Evolutionary conservation across 2,113 vertebrate species (phyloP).

Genomic region (Lycaon pictus): DNA sequence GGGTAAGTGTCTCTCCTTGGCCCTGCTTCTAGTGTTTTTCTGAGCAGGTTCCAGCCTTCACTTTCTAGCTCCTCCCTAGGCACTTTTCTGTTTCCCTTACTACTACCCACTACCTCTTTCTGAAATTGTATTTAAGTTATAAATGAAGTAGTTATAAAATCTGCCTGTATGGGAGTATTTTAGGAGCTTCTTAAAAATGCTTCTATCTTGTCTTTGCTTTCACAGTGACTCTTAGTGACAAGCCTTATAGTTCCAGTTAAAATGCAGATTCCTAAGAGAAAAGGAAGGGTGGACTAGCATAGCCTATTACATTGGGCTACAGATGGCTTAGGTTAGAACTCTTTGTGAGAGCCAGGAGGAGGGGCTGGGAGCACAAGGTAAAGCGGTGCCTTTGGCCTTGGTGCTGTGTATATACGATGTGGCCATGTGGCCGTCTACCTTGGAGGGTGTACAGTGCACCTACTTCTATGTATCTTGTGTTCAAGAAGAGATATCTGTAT

Average conservation of each 20-base stretch:
- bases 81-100: background rate
- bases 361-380: background rate
- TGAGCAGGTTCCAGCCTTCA: background rate
- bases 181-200: background rate
- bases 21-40: background rate
- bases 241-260: conserved; percentile 18
- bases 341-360: conserved; percentile 45
- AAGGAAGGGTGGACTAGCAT: background rate
- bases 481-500: background rate
- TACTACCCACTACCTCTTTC: background rate
- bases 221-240: conserved; percentile 16
- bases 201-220: conserved; percentile 15
- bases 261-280: conserved; percentile 2
- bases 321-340: conserved; percentile 29
- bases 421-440: background rate
- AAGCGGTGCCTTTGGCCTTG: background rate
- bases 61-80: background rate
- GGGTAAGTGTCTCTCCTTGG: conserved; percentile 85
- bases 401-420: background rate
- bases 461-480: background rate
- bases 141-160: conserved; percentile 19
- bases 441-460: background rate
- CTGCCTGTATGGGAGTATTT: background rate
- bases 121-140: background rate
- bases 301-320: background rate